Evolutionary conservation across 2,113 vertebrate species (phyloP).

Genomic region (Malurus alboscapulatus): DNA sequence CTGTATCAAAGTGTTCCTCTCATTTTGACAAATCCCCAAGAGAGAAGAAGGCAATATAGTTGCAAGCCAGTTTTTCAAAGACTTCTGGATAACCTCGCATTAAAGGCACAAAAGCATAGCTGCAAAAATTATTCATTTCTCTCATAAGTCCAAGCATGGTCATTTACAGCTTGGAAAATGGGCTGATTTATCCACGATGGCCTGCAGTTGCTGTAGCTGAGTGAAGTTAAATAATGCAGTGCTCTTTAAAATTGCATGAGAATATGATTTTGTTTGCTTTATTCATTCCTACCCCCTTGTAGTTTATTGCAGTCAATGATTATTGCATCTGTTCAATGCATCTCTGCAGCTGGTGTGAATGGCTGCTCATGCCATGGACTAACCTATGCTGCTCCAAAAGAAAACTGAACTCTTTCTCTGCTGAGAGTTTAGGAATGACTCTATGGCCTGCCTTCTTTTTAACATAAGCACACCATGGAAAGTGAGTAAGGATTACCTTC

Average conservation of each 20-base stretch:
- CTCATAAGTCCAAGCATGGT: neutral
- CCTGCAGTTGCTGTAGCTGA: neutral
- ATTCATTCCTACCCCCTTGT: neutral
- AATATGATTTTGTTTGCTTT: neutral
- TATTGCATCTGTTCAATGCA: neutral
- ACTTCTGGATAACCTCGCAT: neutral
- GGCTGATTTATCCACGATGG: neutral
- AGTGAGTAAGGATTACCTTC: neutral
- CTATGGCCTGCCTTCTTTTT: neutral
- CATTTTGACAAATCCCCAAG: neutral
- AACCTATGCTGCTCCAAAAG: neutral
- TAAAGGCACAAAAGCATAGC: neutral
- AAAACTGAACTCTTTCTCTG: neutral
- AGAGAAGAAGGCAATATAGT: neutral
- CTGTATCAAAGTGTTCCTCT: neutral
- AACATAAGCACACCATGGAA: neutral
- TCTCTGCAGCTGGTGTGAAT: neutral
- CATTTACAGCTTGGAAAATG: constrained; percentile 8
- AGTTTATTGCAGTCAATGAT: constrained; percentile 12
- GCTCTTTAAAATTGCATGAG: constrained; percentile 41
- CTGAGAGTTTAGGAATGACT: neutral
- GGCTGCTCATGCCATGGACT: fast-evolving
- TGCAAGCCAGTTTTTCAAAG: neutral
- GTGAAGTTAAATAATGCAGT: constrained; percentile 37
- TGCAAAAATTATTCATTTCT: neutral